Conservation (phyloP, 2,113 vertebrate genomes). For the Syngnathoides biaculeatus region DNA sequence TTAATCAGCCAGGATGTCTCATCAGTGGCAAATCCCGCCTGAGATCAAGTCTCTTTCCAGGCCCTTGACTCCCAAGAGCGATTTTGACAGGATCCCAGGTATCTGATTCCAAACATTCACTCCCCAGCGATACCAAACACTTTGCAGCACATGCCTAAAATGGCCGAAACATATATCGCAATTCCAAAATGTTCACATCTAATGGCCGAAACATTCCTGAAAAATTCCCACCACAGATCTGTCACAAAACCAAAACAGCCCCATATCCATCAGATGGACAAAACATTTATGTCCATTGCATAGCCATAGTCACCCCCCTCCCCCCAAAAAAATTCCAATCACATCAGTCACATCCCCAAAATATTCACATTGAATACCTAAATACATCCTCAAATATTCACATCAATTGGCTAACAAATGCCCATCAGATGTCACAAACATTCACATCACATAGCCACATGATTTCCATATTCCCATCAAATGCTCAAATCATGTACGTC, state of each 20-base stretch:
- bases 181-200: no score
- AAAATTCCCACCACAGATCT: neutral
- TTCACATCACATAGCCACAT: no score
- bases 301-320: neutral
- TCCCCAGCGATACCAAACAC: neutral
- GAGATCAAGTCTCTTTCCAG: constrained; percentile 47
- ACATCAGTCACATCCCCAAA: neutral
- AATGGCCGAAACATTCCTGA: no score
- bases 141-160: neutral
- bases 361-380: no score
- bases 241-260: no score
- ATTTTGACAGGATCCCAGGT: constrained; percentile 43
- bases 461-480: no score
- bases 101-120: neutral
- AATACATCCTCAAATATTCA: no score
- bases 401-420: no score
- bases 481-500: no score
- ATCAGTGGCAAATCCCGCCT: constrained; percentile 49
- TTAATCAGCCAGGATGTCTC: constrained; percentile 63
- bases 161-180: neutral
- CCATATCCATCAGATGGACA: neutral
- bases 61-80: constrained; percentile 46
- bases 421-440: no score
- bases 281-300: neutral
- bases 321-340: neutral